Evolutionary conservation across 2,113 vertebrate genomes (phyloP).

Genomic region (Epinephelus moara): DNA sequence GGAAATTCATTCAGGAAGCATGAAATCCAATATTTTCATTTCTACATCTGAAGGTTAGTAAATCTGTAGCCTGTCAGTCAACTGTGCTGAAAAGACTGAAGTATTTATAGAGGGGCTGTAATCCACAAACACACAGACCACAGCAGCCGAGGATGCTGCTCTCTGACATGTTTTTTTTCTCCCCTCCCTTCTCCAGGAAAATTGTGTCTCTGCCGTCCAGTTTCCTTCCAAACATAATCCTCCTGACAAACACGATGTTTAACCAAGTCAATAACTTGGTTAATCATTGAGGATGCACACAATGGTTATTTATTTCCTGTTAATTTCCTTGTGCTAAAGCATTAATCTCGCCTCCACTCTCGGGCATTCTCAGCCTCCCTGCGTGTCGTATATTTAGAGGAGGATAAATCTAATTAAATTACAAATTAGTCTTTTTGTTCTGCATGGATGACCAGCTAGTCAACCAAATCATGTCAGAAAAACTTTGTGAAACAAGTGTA

Average conservation of each 20-base stretch:
- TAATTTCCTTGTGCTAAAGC: conserved; percentile 40
- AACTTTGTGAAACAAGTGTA: conserved; percentile 10
- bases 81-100: not conserved
- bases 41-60: not conserved
- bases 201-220: not conserved
- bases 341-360: conserved; percentile 16
- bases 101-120: conserved; percentile 37
- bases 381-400: not conserved
- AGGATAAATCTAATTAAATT: conserved; percentile 14
- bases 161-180: not conserved
- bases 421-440: not conserved
- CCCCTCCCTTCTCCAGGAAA: not conserved
- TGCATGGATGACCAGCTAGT: conserved; percentile 18
- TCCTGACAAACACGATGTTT: conserved; percentile 18
- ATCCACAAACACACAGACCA: conserved; percentile 4
- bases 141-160: not conserved
- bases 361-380: not conserved
- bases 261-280: conserved; percentile 23
- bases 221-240: not conserved
- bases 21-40: not conserved
- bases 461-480: conserved; percentile 1
- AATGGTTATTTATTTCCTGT: conserved; percentile 29
- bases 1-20: not conserved
- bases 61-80: conserved; percentile 15
- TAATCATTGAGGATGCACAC: conserved; percentile 41